phyloP scores from a whole-genome alignment of 1,140 invertebrate species.

The Nasonia vitripennis region DNA sequence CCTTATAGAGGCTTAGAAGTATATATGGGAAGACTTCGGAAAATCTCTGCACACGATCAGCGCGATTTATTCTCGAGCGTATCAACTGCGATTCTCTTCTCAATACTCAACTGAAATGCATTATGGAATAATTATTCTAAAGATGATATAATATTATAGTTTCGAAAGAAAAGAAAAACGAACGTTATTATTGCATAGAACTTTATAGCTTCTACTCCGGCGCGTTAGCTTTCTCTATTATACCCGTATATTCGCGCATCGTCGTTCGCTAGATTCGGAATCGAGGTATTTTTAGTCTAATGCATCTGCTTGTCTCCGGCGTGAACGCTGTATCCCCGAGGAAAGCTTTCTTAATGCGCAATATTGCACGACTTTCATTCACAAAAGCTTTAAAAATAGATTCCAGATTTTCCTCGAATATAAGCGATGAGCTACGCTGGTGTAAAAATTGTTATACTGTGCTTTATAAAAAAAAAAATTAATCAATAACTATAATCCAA shows the following conservation, averaged over 20 bases:
- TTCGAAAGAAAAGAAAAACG: too few relatives aligned
- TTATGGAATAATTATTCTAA: background rate
- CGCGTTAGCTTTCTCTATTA: background rate
- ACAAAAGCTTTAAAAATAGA: too few relatives aligned
- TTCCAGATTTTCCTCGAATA: too few relatives aligned
- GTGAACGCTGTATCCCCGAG: background rate
- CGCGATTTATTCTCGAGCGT: too few relatives aligned
- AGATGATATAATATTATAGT: too few relatives aligned
- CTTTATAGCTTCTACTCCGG: too few relatives aligned
- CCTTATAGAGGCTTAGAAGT: background rate
- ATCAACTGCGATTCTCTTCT: background rate
- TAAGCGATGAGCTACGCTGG: too few relatives aligned
- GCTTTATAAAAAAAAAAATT: background rate
- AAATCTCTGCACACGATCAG: background rate
- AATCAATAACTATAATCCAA: too few relatives aligned
- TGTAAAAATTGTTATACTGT: too few relatives aligned
- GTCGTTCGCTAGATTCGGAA: background rate
- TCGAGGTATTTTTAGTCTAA: conserved; percentile 14
- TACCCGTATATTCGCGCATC: background rate
- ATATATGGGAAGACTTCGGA: background rate
- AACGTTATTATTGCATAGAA: too few relatives aligned
- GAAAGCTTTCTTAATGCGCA: background rate
- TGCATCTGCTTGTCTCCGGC: background rate
- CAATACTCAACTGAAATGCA: background rate
- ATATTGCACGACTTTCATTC: background rate